Percentiles rank a stretch among this genome's conserved stretches.
Conservation (phyloP, 2,888 invertebrate genomes). For the Anoplius nigerrimus region DNA sequence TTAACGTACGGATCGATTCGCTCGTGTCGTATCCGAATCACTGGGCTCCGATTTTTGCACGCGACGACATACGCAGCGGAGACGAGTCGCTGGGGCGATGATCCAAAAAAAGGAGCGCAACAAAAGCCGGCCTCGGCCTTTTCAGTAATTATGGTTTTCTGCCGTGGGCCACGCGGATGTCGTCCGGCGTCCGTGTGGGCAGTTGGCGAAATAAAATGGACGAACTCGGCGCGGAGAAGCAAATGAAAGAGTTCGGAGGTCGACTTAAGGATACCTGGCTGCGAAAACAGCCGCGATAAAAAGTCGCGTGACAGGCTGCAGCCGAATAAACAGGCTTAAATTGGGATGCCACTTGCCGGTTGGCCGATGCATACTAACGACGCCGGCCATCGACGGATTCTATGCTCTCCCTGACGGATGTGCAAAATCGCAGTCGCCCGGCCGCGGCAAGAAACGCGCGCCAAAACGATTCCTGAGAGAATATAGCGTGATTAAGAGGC, state of each 20-base stretch:
- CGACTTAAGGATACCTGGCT: conserved; percentile 42
- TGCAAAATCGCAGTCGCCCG: background rate
- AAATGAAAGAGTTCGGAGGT: conserved; percentile 52
- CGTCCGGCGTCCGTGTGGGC: too few species aligned
- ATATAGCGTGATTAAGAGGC: too few species aligned
- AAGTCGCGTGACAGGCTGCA: conserved; percentile 42
- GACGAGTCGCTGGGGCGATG: too few species aligned
- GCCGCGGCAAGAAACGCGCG: background rate
- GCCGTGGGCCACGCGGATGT: too few species aligned
- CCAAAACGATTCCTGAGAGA: background rate
- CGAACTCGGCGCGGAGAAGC: conserved; percentile 12
- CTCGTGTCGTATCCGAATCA: too few species aligned
- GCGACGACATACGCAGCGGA: too few species aligned
- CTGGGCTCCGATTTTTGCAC: too few species aligned
- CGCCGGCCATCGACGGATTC: background rate
- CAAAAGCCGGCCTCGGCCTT: background rate
- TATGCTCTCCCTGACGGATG: background rate
- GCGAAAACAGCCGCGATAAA: conserved; percentile 50
- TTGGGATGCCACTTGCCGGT: conserved; percentile 29
- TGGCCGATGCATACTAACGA: conserved; percentile 1
- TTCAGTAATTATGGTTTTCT: background rate
- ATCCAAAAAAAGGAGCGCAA: too few species aligned
- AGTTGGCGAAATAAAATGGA: conserved; percentile 36
- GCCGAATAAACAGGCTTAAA: conserved; percentile 45
- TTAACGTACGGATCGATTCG: too few species aligned